phyloP scores from a whole-genome alignment of 2,888 invertebrate species.

The Frankliniella fusca region DNA sequence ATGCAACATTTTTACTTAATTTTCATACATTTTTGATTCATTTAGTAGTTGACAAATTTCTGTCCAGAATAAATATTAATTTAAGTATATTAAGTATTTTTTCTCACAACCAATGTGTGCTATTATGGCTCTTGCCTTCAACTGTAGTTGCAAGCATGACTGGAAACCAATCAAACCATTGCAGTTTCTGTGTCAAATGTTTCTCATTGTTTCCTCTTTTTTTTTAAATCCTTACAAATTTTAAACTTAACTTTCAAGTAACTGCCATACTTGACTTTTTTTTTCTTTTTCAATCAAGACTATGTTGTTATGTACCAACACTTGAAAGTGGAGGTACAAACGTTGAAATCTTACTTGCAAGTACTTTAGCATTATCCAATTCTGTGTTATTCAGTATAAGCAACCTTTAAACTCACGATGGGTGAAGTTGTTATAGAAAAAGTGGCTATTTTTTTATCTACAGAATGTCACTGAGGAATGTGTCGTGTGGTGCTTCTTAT shows the following conservation, averaged over 20 bases:
- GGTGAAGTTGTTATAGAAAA: not conserved
- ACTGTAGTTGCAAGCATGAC: not conserved
- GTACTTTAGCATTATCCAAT: not conserved
- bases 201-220: not conserved
- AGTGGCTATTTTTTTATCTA: not conserved
- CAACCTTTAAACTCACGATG: not conserved
- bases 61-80: not conserved
- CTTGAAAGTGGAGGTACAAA: not conserved
- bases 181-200: not conserved
- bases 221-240: not conserved
- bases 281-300: not conserved
- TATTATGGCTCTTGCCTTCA: not conserved
- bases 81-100: not conserved
- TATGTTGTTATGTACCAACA: not conserved
- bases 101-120: not conserved
- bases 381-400: not conserved
- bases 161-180: not conserved
- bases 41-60: not conserved
- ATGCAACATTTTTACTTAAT: not conserved
- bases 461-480: not conserved
- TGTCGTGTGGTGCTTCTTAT: not conserved
- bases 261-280: not conserved
- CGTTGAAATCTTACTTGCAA: not conserved
- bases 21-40: not conserved
- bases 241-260: not conserved